A percentile compares a stretch with the other conserved stretches of the same genome.
phyloP scores from a whole-genome alignment of 2,113 vertebrate genomes.

The Vombatus ursinus region DNA sequence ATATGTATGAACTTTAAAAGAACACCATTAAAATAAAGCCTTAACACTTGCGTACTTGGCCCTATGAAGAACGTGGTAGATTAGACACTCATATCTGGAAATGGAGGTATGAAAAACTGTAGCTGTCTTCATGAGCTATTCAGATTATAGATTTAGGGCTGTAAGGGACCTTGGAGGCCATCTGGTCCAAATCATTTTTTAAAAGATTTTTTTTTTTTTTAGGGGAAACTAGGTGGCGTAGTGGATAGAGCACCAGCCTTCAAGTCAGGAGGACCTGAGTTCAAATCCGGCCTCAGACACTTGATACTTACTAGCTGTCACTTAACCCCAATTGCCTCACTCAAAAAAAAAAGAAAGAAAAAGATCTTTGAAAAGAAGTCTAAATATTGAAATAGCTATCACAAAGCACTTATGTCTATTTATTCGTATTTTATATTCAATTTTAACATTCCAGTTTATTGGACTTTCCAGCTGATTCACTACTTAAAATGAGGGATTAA shows the following conservation, averaged over 20 bases:
- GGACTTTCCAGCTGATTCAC: neutral
- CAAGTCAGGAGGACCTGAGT: too few species aligned
- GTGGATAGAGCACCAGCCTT: too few species aligned
- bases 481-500: neutral
- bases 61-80: constrained; percentile 53
- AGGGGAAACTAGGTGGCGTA: too few species aligned
- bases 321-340: too few species aligned
- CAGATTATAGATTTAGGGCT: neutral
- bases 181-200: neutral
- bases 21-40: constrained; percentile 65
- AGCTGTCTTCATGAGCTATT: neutral
- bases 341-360: neutral
- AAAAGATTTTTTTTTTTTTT: too few species aligned
- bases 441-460: constrained; percentile 6
- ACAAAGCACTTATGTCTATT: neutral
- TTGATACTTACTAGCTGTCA: too few species aligned
- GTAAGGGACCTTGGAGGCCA: neutral
- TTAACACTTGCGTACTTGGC: constrained; percentile 48
- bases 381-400: neutral
- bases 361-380: neutral
- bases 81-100: constrained; percentile 46
- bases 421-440: constrained; percentile 1
- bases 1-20: constrained; percentile 62
- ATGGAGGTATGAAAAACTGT: constrained; percentile 37
- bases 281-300: too few species aligned